Evolutionary conservation across 2,113 vertebrate genomes (phyloP).

Genomic region (Calypte anna): DNA sequence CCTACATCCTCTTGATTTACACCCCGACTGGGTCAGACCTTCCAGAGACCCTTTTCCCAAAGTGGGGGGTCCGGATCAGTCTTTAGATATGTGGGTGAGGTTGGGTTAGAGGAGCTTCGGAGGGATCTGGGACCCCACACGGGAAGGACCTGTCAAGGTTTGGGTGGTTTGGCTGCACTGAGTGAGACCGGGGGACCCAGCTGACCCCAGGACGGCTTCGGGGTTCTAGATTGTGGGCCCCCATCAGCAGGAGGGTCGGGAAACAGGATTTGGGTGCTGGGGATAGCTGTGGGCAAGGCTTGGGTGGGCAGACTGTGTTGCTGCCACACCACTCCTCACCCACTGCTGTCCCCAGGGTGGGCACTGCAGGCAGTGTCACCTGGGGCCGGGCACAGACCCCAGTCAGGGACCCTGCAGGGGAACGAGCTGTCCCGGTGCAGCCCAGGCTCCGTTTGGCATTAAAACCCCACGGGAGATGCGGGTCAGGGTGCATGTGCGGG

Average conservation of each 20-base stretch:
- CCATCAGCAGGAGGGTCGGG: rapidly evolving
- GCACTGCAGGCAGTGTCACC: neutral
- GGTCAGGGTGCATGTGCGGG: neutral
- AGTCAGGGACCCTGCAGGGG: neutral
- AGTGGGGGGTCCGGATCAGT: neutral
- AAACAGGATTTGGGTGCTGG: neutral
- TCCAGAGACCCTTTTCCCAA: neutral
- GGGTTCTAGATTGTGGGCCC: neutral
- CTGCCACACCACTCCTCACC: neutral
- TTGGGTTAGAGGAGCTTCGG: neutral
- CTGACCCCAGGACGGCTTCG: neutral
- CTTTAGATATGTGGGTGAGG: rapidly evolving
- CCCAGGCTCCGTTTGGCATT: neutral
- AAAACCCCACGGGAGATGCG: neutral
- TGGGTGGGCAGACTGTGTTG: neutral
- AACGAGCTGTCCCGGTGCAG: neutral
- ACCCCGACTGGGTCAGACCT: neutral
- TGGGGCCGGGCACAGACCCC: rapidly evolving
- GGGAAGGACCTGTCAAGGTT: neutral
- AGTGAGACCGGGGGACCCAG: neutral
- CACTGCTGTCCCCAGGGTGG: rapidly evolving
- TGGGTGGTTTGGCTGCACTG: neutral
- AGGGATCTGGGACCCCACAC: rapidly evolving
- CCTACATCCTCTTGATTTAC: neutral
- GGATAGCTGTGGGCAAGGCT: too few relatives aligned